A percentile compares a stretch with the other conserved stretches of the same genome.
These are phyloP conservation scores for Masticophis lateralis DNA, from an alignment of 2,797 vertebrate species.

Conservation along the genomic window DNA sequence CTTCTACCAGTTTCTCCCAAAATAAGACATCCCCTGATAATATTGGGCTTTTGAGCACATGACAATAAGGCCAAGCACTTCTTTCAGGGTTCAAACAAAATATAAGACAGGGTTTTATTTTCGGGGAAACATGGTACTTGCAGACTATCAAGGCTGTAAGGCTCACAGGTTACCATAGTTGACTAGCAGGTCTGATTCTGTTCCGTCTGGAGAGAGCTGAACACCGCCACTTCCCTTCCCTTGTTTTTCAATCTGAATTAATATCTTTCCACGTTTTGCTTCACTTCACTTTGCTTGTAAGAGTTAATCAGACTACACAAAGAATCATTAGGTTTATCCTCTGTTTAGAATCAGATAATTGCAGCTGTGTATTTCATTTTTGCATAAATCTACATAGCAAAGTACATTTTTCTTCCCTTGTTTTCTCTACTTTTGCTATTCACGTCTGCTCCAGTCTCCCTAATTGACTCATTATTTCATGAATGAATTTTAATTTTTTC, in stretches of 20 bases:
- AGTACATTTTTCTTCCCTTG: background rate
- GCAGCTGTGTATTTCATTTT: background rate
- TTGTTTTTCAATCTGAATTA: background rate
- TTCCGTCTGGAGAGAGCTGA: background rate
- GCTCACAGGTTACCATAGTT: slow-evolving; percentile 15
- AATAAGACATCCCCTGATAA: too few species aligned
- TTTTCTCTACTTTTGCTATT: background rate
- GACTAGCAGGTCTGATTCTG: background rate
- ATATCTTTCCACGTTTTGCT: background rate
- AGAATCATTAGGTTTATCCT: background rate
- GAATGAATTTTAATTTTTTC: background rate
- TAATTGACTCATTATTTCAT: background rate
- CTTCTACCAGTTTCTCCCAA: background rate
- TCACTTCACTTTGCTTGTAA: background rate
- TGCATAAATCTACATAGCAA: background rate
- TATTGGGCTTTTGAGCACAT: too few species aligned
- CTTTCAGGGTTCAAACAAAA: too few species aligned
- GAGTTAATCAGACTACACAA: background rate
- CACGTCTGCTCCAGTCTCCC: background rate
- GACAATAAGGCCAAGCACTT: too few species aligned
- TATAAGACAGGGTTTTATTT: too few species aligned
- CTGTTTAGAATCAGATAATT: background rate
- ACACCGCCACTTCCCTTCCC: background rate
- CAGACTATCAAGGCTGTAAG: background rate
- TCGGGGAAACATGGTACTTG: too few species aligned